phyloP scores from a whole-genome alignment of 2,113 vertebrate genomes.

The Xiphophorus couchianus region DNA sequence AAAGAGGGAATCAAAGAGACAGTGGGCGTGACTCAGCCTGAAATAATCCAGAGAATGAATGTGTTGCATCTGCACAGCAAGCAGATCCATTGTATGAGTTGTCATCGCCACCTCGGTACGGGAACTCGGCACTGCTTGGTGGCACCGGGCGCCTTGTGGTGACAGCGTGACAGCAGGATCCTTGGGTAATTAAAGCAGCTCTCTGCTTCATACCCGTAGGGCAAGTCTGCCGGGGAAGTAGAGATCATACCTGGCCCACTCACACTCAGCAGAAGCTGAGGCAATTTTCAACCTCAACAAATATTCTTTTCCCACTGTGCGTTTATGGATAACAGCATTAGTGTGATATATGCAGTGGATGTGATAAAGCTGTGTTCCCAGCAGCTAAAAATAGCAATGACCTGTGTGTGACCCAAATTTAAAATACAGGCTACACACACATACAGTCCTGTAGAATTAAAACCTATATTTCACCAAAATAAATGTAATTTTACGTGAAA shows the following conservation, averaged over 20 bases:
- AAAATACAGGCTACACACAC: constrained; percentile 4
- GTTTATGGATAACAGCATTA: constrained; percentile 20
- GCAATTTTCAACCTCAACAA: constrained; percentile 44
- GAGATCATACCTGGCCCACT: constrained; percentile 61
- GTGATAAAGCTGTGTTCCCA: constrained; percentile 22
- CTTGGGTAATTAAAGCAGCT: constrained; percentile 80
- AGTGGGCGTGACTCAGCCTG: constrained; percentile 56
- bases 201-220: constrained; percentile 71
- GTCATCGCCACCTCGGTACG: constrained; percentile 50
- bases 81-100: constrained; percentile 64
- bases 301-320: constrained; percentile 20
- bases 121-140: constrained; percentile 43
- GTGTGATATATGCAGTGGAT: constrained; percentile 21
- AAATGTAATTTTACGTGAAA: constrained; percentile 4
- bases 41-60: constrained; percentile 55
- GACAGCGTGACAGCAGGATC: constrained; percentile 76
- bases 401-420: constrained; percentile 38
- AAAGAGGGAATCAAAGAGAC: constrained; percentile 58
- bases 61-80: constrained; percentile 57
- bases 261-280: constrained; percentile 39
- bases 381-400: constrained; percentile 43
- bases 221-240: constrained; percentile 52
- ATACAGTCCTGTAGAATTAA: constrained; percentile 6
- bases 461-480: constrained; percentile 1
- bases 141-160: constrained; percentile 51